phyloP scores from a whole-genome alignment of 92 coral and sea anemone species.

The Porites divaricata region DNA sequence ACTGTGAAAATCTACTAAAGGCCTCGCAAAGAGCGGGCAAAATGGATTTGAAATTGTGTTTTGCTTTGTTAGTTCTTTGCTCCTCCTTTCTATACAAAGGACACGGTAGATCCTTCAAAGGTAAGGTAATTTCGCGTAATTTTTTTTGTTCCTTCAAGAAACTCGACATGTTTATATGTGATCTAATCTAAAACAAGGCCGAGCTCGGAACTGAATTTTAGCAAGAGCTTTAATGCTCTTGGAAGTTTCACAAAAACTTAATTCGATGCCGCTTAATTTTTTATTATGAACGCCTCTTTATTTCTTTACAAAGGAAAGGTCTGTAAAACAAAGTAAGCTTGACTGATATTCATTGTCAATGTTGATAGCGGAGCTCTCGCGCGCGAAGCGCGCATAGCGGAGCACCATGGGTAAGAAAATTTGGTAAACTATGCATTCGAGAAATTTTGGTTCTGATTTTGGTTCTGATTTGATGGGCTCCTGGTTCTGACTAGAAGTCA shows the following conservation, averaged over 20 bases:
- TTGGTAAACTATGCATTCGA: too few species aligned
- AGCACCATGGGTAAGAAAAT: too few species aligned
- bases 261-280: too few species aligned
- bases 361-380: too few species aligned
- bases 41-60: slow-evolving; percentile 24
- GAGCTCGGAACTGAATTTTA: neutral
- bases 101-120: neutral
- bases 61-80: neutral
- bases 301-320: too few species aligned
- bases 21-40: slow-evolving; percentile 28
- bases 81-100: neutral
- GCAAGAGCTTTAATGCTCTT: neutral
- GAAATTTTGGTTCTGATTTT: too few species aligned
- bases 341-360: too few species aligned
- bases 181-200: slow-evolving; percentile 27
- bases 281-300: too few species aligned
- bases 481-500: too few species aligned
- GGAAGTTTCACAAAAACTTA: neutral
- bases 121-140: slow-evolving; percentile 13
- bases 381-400: too few species aligned
- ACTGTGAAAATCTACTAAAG: slow-evolving; percentile 24
- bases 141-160: neutral
- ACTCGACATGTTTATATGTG: slow-evolving; percentile 33
- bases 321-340: too few species aligned
- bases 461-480: too few species aligned